A percentile compares a stretch with the other conserved stretches of the same genome.
Evolutionary conservation across 2,113 vertebrate species (phyloP).

Genomic region (Etheostoma spectabile): DNA sequence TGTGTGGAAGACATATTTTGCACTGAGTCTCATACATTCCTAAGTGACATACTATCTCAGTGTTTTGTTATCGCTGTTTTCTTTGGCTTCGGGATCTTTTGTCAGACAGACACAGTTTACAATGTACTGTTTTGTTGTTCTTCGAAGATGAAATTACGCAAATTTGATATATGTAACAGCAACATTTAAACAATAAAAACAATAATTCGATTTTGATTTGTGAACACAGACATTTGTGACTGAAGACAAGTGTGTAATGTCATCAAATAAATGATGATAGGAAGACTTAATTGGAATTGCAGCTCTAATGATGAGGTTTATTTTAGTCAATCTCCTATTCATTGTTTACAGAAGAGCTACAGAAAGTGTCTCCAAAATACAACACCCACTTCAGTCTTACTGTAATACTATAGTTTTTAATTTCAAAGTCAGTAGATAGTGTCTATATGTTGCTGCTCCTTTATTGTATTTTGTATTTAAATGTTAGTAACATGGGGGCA

Average conservation of each 20-base stretch:
- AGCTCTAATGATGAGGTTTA: background rate
- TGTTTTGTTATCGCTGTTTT: background rate
- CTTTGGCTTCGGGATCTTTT: background rate
- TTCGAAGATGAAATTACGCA: background rate
- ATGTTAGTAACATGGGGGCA: background rate
- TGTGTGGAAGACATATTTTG: background rate
- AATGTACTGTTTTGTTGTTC: background rate
- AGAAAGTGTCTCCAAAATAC: background rate
- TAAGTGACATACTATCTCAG: background rate
- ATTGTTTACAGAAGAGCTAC: background rate
- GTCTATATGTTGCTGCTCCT: background rate
- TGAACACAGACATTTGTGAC: background rate
- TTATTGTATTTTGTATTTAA: slow-evolving; percentile 13
- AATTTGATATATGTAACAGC: background rate
- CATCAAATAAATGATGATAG: too few species aligned
- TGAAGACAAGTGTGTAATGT: background rate
- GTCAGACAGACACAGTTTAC: background rate
- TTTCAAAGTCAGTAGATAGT: background rate
- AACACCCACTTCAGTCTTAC: background rate
- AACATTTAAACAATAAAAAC: background rate
- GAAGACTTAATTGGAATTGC: too few species aligned
- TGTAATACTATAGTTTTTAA: background rate
- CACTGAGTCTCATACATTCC: too few species aligned
- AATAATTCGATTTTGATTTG: background rate
- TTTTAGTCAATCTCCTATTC: background rate